A percentile compares a stretch with the other conserved stretches of the same genome.
These are phyloP conservation scores for Linepithema humile DNA, from an alignment of 1,140 invertebrate species.

Conservation along the genomic window DNA sequence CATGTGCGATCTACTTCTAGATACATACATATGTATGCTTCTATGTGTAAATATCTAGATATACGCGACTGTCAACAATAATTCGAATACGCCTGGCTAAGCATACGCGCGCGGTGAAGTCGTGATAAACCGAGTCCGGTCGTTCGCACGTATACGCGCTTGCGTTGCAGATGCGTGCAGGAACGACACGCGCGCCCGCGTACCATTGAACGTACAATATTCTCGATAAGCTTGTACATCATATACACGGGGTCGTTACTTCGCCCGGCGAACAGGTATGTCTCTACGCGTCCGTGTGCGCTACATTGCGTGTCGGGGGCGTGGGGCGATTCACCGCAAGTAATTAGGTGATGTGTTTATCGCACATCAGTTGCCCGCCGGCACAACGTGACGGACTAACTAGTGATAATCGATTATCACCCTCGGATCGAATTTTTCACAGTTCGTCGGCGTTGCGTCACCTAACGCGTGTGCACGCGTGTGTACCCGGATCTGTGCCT, in stretches of 20 bases:
- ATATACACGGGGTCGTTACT: constrained; percentile 39
- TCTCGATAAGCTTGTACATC: constrained; percentile 26
- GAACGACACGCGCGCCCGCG: neutral
- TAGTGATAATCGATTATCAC: constrained; percentile 78
- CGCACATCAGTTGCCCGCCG: constrained; percentile 76
- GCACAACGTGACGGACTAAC: constrained; percentile 71
- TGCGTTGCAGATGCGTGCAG: neutral
- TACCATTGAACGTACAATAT: neutral
- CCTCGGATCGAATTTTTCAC: constrained; percentile 76
- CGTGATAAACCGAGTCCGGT: constrained; percentile 46
- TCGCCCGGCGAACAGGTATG: constrained; percentile 18
- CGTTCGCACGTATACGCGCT: neutral
- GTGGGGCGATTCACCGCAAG: constrained; percentile 76
- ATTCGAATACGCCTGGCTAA: constrained; percentile 38
- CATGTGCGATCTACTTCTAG: constrained; percentile 1
- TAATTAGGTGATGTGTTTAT: constrained; percentile 83
- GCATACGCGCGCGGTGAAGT: constrained; percentile 26
- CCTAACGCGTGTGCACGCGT: constrained; percentile 3
- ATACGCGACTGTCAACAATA: constrained; percentile 57
- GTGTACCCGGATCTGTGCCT: neutral
- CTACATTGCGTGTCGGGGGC: constrained; percentile 70
- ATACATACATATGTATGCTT: constrained; percentile 8
- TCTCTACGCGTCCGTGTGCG: constrained; percentile 54
- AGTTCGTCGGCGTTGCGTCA: constrained; percentile 67
- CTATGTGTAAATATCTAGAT: constrained; percentile 21